These are phyloP conservation scores for Rachycentron canadum DNA, from an alignment of 2,797 vertebrate genomes.

Conservation along the genomic window DNA sequence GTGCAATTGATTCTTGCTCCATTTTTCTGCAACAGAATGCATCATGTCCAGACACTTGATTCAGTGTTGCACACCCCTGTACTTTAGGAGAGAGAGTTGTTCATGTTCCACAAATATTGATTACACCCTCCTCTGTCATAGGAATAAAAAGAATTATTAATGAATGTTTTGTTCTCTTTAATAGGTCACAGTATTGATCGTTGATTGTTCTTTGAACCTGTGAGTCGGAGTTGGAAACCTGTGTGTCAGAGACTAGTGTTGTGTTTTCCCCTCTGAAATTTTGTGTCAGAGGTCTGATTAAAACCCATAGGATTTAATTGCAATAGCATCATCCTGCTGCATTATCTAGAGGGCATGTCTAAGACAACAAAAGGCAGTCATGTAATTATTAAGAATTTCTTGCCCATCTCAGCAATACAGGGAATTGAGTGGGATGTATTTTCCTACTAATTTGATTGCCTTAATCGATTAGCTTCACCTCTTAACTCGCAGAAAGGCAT, in stretches of 20 bases:
- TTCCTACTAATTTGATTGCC: conserved; percentile 59
- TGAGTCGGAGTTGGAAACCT: conserved; percentile 37
- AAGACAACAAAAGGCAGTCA: conserved; percentile 45
- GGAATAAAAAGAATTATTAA: conserved; percentile 21
- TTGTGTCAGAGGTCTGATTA: conserved; percentile 38
- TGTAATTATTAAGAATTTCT: conserved; percentile 59
- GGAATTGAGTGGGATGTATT: conserved; percentile 52
- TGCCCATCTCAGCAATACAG: conserved; percentile 54
- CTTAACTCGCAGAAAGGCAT: conserved; percentile 22
- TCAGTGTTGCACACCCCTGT: neutral
- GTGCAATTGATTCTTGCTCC: neutral
- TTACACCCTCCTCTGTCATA: conserved; percentile 1
- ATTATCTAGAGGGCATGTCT: conserved; percentile 51
- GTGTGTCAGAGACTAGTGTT: conserved; percentile 12
- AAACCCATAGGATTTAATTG: conserved; percentile 45
- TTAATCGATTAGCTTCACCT: conserved; percentile 62
- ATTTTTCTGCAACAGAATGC: conserved; percentile 9
- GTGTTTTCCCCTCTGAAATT: conserved; percentile 17
- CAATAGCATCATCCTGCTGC: conserved; percentile 37
- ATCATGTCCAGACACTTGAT: neutral
- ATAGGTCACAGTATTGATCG: conserved; percentile 54
- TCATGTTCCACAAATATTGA: conserved; percentile 30
- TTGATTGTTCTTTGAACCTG: conserved; percentile 29
- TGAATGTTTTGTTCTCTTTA: conserved; percentile 32
- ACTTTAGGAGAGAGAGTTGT: neutral